A percentile compares a stretch with the other conserved stretches of the same genome.
Evolutionary conservation across 2,888 invertebrate genomes (phyloP).

Genomic region (Nysson spinosus): DNA sequence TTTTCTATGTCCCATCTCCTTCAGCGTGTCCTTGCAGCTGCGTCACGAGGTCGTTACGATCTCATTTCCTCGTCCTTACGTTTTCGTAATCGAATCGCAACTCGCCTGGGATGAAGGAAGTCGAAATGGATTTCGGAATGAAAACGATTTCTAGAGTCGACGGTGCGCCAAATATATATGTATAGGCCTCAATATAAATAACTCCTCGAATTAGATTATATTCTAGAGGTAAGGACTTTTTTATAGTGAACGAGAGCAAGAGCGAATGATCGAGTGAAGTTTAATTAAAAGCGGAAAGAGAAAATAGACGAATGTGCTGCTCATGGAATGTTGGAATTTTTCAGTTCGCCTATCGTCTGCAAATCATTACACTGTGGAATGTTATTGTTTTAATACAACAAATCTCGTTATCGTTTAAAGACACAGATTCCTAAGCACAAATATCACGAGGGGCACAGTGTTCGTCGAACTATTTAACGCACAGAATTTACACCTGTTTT

Average conservation of each 20-base stretch:
- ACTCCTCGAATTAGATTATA: slow-evolving; percentile 37
- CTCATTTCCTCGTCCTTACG: not conserved
- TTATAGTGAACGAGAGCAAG: slow-evolving; percentile 19
- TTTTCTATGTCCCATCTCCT: no score
- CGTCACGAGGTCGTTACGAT: not conserved
- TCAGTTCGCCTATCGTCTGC: no score
- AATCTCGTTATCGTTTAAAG: no score
- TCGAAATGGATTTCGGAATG: not conserved
- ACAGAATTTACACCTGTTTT: slow-evolving; percentile 1
- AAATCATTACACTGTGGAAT: no score
- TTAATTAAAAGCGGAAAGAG: no score
- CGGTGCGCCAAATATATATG: slow-evolving; percentile 45
- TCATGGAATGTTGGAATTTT: no score
- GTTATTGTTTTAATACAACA: no score
- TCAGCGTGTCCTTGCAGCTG: no score
- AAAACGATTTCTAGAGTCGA: slow-evolving; percentile 21
- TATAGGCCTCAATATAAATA: slow-evolving; percentile 48
- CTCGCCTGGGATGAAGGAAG: not conserved
- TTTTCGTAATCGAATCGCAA: not conserved
- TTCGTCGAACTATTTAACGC: no score
- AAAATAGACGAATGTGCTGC: no score
- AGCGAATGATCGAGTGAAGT: slow-evolving; percentile 11
- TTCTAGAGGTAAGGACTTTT: slow-evolving; percentile 42
- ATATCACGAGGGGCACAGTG: not conserved
- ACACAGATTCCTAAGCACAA: no score